Evolutionary conservation across 2,888 invertebrate species (phyloP).

Genomic region (Ischnus inquisitorius): DNA sequence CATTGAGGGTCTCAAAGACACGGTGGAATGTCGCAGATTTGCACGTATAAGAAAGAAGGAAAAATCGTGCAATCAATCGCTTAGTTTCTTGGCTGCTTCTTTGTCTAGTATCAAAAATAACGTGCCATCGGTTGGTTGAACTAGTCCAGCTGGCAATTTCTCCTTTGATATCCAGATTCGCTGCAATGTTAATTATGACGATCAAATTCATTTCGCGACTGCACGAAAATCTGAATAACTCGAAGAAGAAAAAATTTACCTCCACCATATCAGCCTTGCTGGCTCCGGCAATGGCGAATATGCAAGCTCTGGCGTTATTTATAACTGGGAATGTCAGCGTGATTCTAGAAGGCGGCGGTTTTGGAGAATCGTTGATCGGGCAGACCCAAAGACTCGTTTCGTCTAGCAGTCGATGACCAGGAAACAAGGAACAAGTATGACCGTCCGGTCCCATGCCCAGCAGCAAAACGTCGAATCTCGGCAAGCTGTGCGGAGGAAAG

Average conservation of each 20-base stretch:
- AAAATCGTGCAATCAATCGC: constrained; percentile 39
- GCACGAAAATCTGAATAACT: not conserved
- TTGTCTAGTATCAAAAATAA: constrained; percentile 87
- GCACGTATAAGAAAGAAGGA: not conserved
- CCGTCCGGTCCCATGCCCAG: constrained; percentile 99
- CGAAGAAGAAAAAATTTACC: constrained; percentile 85
- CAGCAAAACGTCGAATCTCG: constrained; percentile 94
- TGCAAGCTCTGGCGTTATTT: constrained; percentile 93
- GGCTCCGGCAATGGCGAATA: constrained; percentile 94
- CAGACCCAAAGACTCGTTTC: constrained; percentile 91
- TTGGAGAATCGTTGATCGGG: constrained; percentile 96
- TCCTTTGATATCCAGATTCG: constrained; percentile 92
- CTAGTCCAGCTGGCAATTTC: constrained; percentile 91
- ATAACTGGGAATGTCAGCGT: constrained; percentile 97
- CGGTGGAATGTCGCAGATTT: constrained; percentile 29
- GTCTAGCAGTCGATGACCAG: constrained; percentile 90
- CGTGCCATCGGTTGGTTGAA: constrained; percentile 90
- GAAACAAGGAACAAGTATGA: constrained; percentile 99
- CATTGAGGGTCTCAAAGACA: not conserved
- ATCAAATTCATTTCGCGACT: not conserved
- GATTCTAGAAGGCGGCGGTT: constrained; percentile 96
- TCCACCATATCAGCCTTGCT: constrained; percentile 96
- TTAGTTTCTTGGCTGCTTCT: constrained; percentile 77
- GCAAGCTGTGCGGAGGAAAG: constrained; percentile 88
- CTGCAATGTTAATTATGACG: constrained; percentile 86